A percentile compares a stretch with the other conserved stretches of the same genome.
phyloP scores from a whole-genome alignment of 2,888 invertebrate genomes.

The Thysanoteuthis rhombus region DNA sequence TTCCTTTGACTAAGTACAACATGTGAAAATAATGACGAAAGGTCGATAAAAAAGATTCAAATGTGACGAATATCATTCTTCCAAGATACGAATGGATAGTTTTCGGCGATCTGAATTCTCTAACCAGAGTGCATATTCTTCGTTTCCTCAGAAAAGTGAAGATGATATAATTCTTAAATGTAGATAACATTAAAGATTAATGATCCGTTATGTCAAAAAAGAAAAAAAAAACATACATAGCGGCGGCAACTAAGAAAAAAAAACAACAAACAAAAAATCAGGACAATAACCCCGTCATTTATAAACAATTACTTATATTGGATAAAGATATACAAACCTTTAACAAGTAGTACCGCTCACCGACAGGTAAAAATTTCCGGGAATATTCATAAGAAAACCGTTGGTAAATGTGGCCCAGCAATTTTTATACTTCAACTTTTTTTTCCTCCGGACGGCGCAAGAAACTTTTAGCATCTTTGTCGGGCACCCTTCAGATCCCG shows the following conservation, averaged over 20 bases:
- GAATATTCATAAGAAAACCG: background rate
- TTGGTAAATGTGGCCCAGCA: background rate
- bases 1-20: too few species aligned
- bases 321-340: background rate
- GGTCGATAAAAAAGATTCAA: too few species aligned
- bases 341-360: background rate
- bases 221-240: background rate
- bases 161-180: too few species aligned
- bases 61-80: too few species aligned
- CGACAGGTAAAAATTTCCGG: background rate
- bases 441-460: background rate
- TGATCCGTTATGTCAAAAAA: background rate
- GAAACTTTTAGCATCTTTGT: background rate
- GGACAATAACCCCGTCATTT: background rate
- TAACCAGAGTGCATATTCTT: too few species aligned
- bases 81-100: too few species aligned
- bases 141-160: too few species aligned
- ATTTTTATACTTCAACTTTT: background rate
- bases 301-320: too few species aligned
- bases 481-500: background rate
- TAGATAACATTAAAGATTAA: too few species aligned
- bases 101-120: too few species aligned
- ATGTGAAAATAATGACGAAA: too few species aligned
- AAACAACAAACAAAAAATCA: too few species aligned
- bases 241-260: background rate